Percentiles rank a stretch among this genome's conserved stretches.
Conservation (phyloP, 2,888 invertebrate species). For the Tenthredo amoena region DNA sequence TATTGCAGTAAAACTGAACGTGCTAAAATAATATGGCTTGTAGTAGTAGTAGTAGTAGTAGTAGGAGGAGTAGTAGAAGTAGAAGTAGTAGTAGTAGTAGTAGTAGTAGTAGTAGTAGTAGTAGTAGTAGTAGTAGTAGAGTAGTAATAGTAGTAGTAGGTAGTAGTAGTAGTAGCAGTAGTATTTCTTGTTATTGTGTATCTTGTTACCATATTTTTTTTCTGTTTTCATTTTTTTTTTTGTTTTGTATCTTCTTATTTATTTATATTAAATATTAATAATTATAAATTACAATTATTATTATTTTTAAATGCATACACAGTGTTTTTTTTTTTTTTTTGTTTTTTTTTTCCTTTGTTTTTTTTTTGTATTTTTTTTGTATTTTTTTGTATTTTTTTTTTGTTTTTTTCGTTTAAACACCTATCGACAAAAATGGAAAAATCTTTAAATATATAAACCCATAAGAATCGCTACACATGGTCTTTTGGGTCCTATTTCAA, state of each 20-base stretch:
- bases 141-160: slow-evolving; percentile 31
- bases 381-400: slow-evolving; percentile 16
- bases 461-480: slow-evolving; percentile 13
- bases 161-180: slow-evolving; percentile 34
- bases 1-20: not conserved
- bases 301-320: slow-evolving; percentile 74
- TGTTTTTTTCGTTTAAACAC: slow-evolving; percentile 53
- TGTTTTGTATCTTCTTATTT: slow-evolving; percentile 36
- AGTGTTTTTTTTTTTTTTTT: slow-evolving; percentile 60
- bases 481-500: slow-evolving; percentile 66
- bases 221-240: not conserved
- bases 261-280: slow-evolving; percentile 72
- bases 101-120: not conserved
- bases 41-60: not conserved
- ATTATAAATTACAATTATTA: slow-evolving; percentile 64
- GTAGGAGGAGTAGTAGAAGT: slow-evolving; percentile 55
- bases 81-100: slow-evolving; percentile 17
- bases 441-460: slow-evolving; percentile 14
- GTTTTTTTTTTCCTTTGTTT: slow-evolving; percentile 2
- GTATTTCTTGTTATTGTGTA: slow-evolving; percentile 1
- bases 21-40: slow-evolving; percentile 9
- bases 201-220: not conserved
- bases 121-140: not conserved
- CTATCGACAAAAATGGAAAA: slow-evolving; percentile 64
- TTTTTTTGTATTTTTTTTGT: not conserved